Base-by-base conservation (phyloP, 2,797 vertebrate genomes). In the Chloroceryle inda region DNA sequence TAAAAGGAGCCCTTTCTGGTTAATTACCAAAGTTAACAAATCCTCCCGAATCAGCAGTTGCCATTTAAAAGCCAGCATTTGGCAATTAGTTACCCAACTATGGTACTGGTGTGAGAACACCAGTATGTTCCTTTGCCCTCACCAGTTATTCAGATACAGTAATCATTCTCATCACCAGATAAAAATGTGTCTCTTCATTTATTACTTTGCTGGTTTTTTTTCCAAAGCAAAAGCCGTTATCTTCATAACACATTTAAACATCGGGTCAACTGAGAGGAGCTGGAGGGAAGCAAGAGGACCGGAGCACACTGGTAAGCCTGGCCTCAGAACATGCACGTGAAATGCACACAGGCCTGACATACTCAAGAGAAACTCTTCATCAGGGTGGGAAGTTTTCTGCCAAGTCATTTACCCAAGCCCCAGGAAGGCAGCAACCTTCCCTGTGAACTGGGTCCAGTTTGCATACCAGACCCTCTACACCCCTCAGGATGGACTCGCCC, bases 21-120 rank as follows among this genome's bases (percentile, higher is more conserved):
- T 78, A 69, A 85, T 76, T 88, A 94, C 56, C 72, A 22, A 72
- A 91, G 59, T 61, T 89, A 88, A 77, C 33, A 49, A 33, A 90
- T 58, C 38, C 33, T 21, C 38, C 87, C 38, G 53, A 71, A 76
- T 80, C 90, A 84, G 86, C 87, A 91, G 61, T 53, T 88, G 66
- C 61, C 18, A 0, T 80, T 79, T 80, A 79, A 71, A 92, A 96
- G 95, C 78, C 91, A 92, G 91, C 72, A 88, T 77, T 91, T 91
- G 81, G 89, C 93, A 91, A 74, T 35, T 35, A 94, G 91, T 92
- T 93, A 93, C 24, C 61, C 86, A 94, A 80, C 86, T 68, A 67
- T 0, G n/a, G 64, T 11, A 58, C 29, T 83, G 52, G 72, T 91
- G 82, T 68, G 82, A 97, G 92, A 93, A 91, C 56, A 83, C 35